These are phyloP conservation scores for Manduca sexta DNA, from an alignment of 1,140 invertebrate genomes.

Conservation along the genomic window DNA sequence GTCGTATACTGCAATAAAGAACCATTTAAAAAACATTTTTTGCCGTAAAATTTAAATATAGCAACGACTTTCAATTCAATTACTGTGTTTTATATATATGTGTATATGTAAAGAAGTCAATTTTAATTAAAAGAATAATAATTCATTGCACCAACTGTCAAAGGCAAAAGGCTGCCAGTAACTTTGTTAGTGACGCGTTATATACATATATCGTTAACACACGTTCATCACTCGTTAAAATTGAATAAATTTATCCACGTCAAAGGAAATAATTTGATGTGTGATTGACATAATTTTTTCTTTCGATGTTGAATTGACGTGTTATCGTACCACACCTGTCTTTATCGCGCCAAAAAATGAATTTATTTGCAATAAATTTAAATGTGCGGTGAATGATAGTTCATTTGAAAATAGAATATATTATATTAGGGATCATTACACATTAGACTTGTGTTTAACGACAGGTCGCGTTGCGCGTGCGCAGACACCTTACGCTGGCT, in stretches of 20 bases:
- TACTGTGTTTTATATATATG: neutral
- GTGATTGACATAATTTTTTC: slow-evolving; percentile 24
- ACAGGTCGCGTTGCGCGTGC: too few species aligned
- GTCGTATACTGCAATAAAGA: too few species aligned
- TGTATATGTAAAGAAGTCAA: slow-evolving; percentile 10
- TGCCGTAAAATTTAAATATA: too few species aligned
- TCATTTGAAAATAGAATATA: slow-evolving; percentile 3
- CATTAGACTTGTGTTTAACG: too few species aligned
- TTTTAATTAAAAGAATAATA: slow-evolving; percentile 12
- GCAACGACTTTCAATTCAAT: neutral
- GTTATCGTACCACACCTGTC: slow-evolving; percentile 8
- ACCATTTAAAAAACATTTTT: too few species aligned
- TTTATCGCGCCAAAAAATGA: slow-evolving; percentile 7
- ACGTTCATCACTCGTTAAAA: slow-evolving; percentile 20
- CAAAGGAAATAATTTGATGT: slow-evolving; percentile 24
- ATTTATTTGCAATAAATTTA: slow-evolving; percentile 7
- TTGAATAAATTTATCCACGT: slow-evolving; percentile 15
- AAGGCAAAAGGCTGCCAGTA: slow-evolving; percentile 10
- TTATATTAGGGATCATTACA: neutral
- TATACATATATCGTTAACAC: slow-evolving; percentile 11
- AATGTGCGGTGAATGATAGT: slow-evolving; percentile 6
- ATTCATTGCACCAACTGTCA: slow-evolving; percentile 13
- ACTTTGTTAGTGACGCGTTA: slow-evolving; percentile 6
- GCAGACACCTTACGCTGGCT: too few species aligned
- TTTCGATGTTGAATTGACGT: slow-evolving; percentile 9